A percentile compares a stretch with the other conserved stretches of the same genome.
Conservation (phyloP, 1,140 invertebrate species). For the Heliconius hermathena region DNA sequence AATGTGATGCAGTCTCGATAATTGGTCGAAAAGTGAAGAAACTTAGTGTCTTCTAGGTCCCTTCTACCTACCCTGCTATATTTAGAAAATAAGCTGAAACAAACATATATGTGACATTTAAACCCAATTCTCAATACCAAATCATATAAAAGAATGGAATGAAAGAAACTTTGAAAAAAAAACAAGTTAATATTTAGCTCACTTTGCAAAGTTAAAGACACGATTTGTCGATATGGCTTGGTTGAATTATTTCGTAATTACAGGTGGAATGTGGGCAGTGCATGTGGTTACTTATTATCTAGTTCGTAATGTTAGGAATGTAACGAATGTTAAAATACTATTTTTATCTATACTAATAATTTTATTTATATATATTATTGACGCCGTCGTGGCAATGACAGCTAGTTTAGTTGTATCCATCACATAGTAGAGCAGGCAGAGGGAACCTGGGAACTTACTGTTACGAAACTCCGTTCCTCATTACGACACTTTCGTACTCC, state of each 20-base stretch:
- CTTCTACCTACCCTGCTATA: too few relatives aligned
- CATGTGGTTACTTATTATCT: neutral
- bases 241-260: conserved; percentile 48
- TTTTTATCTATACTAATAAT: neutral
- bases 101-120: too few relatives aligned
- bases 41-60: too few relatives aligned
- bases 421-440: too few relatives aligned
- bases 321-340: neutral
- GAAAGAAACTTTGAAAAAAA: too few relatives aligned
- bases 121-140: too few relatives aligned
- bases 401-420: neutral
- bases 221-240: conserved; percentile 34
- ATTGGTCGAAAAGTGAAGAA: too few relatives aligned
- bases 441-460: too few relatives aligned
- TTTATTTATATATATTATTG: neutral
- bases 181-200: neutral
- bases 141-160: neutral
- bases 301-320: neutral
- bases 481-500: too few relatives aligned
- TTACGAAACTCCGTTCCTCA: too few relatives aligned
- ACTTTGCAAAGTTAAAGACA: neutral
- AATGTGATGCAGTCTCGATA: too few relatives aligned
- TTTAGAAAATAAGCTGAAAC: too few relatives aligned
- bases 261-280: neutral
- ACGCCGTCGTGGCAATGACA: neutral